Percentiles rank a stretch among this genome's conserved stretches.
Evolutionary conservation across 2,888 invertebrate species (phyloP).

Genomic region (Carterocephalus palaemon): DNA sequence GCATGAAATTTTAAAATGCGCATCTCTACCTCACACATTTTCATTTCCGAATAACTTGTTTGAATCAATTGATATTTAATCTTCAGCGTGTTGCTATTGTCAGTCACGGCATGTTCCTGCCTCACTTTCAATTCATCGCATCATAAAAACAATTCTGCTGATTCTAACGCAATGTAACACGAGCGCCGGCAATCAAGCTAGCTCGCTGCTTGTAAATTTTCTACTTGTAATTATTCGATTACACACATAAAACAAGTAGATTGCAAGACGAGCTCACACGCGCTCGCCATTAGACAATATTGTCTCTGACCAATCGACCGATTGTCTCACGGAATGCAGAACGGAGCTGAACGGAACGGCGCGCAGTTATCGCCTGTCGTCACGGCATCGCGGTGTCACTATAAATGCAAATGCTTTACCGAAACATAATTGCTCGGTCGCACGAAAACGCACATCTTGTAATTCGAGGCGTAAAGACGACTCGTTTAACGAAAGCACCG

Average conservation of each 20-base stretch:
- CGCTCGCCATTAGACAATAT: conserved; percentile 53
- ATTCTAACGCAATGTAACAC: conserved; percentile 49
- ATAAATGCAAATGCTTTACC: conserved; percentile 35
- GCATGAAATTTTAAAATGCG: background rate
- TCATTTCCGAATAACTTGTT: conserved; percentile 6
- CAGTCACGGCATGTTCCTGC: conserved; percentile 50
- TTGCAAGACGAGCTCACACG: conserved; percentile 37
- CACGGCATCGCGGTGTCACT: conserved; percentile 26
- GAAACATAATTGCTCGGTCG: conserved; percentile 44
- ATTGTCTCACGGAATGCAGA: conserved; percentile 26
- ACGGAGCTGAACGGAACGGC: conserved; percentile 20
- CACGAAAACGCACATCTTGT: conserved; percentile 45
- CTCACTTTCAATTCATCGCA: conserved; percentile 59
- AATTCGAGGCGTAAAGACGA: conserved; percentile 49
- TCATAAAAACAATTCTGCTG: conserved; percentile 62
- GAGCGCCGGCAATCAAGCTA: conserved; percentile 54
- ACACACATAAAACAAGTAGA: conserved; percentile 57
- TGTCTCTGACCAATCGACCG: conserved; percentile 52
- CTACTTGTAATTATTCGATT: conserved; percentile 50
- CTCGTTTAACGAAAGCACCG: conserved; percentile 60
- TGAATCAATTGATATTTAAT: conserved; percentile 38
- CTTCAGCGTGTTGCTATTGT: conserved; percentile 46
- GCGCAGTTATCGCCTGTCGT: conserved; percentile 34
- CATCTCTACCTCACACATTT: too few relatives aligned
- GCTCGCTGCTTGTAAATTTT: conserved; percentile 48